Evolutionary conservation across 2,113 vertebrate genomes (phyloP).

Genomic region (Microtus ochrogaster): DNA sequence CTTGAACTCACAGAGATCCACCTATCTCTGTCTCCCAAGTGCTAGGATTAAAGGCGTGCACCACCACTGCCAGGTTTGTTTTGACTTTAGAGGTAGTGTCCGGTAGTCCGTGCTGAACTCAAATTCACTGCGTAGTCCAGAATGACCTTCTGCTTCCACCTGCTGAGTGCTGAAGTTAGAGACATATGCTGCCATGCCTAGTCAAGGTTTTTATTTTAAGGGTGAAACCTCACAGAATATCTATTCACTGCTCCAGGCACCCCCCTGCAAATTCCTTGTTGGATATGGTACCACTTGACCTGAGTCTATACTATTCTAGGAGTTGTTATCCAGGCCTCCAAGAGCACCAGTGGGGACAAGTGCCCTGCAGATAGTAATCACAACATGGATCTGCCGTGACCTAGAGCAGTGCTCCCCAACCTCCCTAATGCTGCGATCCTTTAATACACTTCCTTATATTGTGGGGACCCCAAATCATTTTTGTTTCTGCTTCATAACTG

Average conservation of each 20-base stretch:
- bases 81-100: not conserved
- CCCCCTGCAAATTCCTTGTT: no score
- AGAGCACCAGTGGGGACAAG: not conserved
- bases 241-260: not conserved
- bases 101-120: not conserved
- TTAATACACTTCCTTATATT: not conserved
- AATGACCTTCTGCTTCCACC: not conserved
- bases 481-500: not conserved
- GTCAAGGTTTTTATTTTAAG: not conserved
- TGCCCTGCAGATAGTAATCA: no score
- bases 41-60: no score
- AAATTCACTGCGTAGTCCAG: not conserved
- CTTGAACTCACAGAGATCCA: no score
- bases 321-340: not conserved
- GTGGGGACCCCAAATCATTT: not conserved
- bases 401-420: not conserved
- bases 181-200: not conserved
- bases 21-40: no score
- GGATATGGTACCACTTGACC: not conserved
- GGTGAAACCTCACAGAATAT: not conserved
- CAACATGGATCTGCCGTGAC: not conserved
- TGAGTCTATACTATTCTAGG: not conserved
- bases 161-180: not conserved
- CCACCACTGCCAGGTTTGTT: no score
- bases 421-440: not conserved